phyloP scores from a whole-genome alignment of 2,113 vertebrate genomes.

The Serilophus lunatus region DNA sequence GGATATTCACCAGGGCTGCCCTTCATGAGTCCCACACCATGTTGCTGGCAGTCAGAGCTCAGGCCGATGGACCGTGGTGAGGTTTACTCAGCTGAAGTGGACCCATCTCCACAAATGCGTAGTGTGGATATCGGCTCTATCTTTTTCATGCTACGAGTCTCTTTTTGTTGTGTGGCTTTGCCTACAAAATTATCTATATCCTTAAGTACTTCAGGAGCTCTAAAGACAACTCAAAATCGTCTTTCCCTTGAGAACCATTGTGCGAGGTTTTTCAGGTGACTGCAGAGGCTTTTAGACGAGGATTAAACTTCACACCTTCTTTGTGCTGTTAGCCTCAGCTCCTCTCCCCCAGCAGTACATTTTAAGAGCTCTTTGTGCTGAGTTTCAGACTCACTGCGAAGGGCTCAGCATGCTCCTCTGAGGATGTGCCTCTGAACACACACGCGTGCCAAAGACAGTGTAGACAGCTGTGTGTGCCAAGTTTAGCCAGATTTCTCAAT shows the following conservation, averaged over 20 bases:
- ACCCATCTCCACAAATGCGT: fast-evolving
- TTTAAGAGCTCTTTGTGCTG: background rate
- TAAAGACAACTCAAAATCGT: background rate
- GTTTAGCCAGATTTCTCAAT: background rate
- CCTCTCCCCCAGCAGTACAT: background rate
- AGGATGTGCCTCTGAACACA: background rate
- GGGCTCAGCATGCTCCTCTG: fast-evolving
- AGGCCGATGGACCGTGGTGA: background rate
- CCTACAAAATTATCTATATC: background rate
- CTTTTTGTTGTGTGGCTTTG: background rate
- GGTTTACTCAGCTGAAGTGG: background rate
- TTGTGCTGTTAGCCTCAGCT: background rate
- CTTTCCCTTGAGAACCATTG: background rate
- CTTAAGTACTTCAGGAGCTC: background rate
- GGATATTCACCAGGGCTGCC: background rate
- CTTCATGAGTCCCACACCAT: background rate
- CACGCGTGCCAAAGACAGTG: background rate
- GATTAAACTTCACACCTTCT: background rate
- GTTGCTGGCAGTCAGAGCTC: background rate
- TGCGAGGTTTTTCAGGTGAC: background rate
- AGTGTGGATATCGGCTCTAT: background rate
- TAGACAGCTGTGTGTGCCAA: background rate
- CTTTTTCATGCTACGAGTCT: background rate
- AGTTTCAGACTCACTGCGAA: background rate
- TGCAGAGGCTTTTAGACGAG: background rate